Evolutionary conservation across 2,797 vertebrate genomes (phyloP), one percentile per base, ranked within the genome.

Genomic region (Anableps anableps): DNA sequence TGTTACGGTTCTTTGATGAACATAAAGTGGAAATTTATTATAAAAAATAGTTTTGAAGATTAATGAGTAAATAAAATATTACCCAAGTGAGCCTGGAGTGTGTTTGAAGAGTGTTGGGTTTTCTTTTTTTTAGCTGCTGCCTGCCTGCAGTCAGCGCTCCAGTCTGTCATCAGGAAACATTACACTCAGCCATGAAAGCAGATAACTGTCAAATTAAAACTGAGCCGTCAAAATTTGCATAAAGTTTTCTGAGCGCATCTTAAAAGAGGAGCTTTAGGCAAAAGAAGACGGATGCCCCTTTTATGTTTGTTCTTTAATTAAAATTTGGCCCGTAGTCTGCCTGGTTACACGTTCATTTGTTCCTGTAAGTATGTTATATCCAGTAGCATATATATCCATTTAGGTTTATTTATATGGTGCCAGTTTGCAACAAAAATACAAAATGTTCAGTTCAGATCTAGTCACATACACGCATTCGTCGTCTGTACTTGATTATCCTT

Each of bases 31-130:
- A 96, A 95, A 95, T 96, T 95, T 96, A 96, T 96, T 96, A 96
- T 96, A 94, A 96, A 96, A 96, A 96, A 96, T 95, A 96, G 95
- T 96, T 96, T 96, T 96, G 95, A 96, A 96, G 95, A 96, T 95
- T 95, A 96, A 96, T 93, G 94, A 96, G 95, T 96, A 95, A 96
- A 96, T 96, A 95, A 96, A 96, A 95, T 96, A 96, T 96, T 96
- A 95, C 94, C 93, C 94, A 96, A 96, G 95, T 95, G 93, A 93
- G 83, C 81, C 80, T 50, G 82, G 79, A 68, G 89, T 91, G 86
- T 19, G 14, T 92, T 76, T 75, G 58, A 45, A 36, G 48, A 36
- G 31, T 90, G 80, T 87, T 85, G 77, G 72, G 68, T 77, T 75
- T 79, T 72, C 16, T 76, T 72, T 41, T 41, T 74, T 77, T 77